Conservation (phyloP, 2,797 vertebrate genomes). For the Platyrinchus mystaceus region DNA sequence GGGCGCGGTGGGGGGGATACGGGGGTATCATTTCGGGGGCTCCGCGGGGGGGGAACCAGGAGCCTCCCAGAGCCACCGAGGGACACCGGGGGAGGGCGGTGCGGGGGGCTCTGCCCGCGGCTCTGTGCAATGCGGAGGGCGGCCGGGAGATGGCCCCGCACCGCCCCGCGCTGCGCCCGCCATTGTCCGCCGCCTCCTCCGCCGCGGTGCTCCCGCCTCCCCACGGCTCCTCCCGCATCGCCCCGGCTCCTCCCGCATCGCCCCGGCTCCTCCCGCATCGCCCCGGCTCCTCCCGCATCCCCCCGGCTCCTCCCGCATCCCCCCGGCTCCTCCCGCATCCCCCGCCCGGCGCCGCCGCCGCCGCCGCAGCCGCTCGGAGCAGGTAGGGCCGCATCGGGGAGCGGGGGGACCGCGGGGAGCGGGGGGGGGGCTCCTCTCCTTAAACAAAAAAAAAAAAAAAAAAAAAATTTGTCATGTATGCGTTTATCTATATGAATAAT, state of each 20-base stretch:
- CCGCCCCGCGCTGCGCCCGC: neutral
- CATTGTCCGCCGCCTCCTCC: slow-evolving; percentile 7
- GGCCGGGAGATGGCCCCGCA: slow-evolving; percentile 25
- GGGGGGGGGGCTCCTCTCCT: neutral
- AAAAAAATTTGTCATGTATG: neutral
- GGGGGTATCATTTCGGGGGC: neutral
- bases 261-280: neutral
- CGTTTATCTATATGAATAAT: accelerated
- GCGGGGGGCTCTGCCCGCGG: neutral
- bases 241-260: neutral
- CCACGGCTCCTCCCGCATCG: neutral
- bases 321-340: neutral
- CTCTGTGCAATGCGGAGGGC: neutral
- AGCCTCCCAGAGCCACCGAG: neutral
- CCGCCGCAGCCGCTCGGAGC: slow-evolving; percentile 7
- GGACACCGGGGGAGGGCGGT: too few species aligned
- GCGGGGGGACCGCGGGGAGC: neutral
- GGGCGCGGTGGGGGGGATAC: neutral
- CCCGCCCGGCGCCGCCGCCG: neutral
- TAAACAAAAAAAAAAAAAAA: too few species aligned
- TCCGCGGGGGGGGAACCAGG: neutral
- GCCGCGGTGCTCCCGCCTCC: neutral
- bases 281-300: neutral
- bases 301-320: neutral
- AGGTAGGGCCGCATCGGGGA: slow-evolving; percentile 10